Conservation (phyloP, 1,140 invertebrate species). For the Musca domestica region DNA sequence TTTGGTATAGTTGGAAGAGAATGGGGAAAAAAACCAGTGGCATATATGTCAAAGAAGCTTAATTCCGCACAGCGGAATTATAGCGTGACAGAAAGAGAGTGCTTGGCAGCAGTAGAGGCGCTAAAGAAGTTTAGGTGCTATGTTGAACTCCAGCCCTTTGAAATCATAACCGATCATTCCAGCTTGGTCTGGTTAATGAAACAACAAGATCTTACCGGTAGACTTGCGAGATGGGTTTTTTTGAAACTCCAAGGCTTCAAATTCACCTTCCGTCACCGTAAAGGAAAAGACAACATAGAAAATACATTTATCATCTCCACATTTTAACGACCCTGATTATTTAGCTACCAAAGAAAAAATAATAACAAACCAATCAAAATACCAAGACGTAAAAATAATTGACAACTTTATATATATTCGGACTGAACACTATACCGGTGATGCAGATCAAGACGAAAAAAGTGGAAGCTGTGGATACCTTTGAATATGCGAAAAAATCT, state of each 20-base stretch:
- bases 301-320: background rate
- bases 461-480: constrained; percentile 27
- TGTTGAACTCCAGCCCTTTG: constrained; percentile 11
- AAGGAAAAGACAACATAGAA: constrained; percentile 19
- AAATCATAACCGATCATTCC: constrained; percentile 17
- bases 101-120: background rate
- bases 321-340: constrained; percentile 3
- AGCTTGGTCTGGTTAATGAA: constrained; percentile 18
- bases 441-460: background rate
- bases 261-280: constrained; percentile 10
- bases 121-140: constrained; percentile 15
- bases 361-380: background rate
- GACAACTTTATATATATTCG: constrained; percentile 12
- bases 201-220: background rate
- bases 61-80: constrained; percentile 21
- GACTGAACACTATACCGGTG: background rate
- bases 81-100: constrained; percentile 18
- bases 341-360: background rate
- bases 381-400: constrained; percentile 15
- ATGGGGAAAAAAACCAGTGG: constrained; percentile 25
- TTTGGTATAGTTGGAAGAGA: constrained; percentile 26
- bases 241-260: constrained; percentile 19
- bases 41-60: constrained; percentile 22
- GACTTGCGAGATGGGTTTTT: constrained; percentile 4
- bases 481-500: background rate